These are phyloP conservation scores for Eretmocerus hayati DNA, from an alignment of 2,888 invertebrate species.

Conservation along the genomic window DNA sequence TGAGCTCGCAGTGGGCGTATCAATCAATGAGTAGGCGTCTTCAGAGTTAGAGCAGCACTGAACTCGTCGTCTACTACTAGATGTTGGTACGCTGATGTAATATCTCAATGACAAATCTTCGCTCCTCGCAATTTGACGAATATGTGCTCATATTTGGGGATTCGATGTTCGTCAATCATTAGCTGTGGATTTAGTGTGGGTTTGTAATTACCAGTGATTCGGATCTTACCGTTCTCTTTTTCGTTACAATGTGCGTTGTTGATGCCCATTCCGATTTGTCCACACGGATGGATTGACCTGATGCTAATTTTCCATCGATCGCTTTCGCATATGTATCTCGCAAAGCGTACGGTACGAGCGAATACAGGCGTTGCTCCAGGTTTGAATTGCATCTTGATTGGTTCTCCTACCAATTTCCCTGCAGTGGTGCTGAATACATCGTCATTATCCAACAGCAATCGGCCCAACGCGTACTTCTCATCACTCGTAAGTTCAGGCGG, in stretches of 20 bases:
- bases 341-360: conserved; percentile 7
- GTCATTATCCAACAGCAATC: neutral
- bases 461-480: neutral
- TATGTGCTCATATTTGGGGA: conserved; percentile 13
- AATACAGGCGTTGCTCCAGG: conserved; percentile 1
- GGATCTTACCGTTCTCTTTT: neutral
- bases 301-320: neutral
- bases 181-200: conserved; percentile 14
- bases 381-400: conserved; percentile 1
- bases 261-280: neutral
- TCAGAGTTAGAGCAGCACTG: conserved; percentile 10
- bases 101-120: neutral
- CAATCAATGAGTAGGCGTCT: conserved; percentile 16
- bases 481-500: neutral
- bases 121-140: conserved; percentile 13
- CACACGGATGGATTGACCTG: neutral
- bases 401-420: conserved; percentile 11
- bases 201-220: conserved; percentile 4
- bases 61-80: conserved; percentile 14
- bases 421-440: conserved; percentile 9
- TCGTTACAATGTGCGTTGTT: neutral
- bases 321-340: neutral
- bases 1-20: conserved; percentile 15
- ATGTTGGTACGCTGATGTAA: conserved; percentile 14
- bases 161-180: conserved; percentile 16